Conservation (phyloP, 1,140 invertebrate species). For the Aphidius gifuensis region DNA sequence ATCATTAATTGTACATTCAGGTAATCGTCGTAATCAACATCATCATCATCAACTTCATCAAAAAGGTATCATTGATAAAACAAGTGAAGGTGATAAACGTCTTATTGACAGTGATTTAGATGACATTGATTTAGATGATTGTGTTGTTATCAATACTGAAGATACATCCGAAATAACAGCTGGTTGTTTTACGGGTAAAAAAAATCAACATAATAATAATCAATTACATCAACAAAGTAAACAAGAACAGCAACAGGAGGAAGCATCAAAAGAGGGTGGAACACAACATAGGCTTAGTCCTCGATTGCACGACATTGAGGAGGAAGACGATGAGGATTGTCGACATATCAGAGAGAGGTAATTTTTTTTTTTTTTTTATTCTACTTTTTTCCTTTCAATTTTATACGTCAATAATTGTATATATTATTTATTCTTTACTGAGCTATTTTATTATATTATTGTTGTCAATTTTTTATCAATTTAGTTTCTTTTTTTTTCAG, state of each 20-base stretch:
- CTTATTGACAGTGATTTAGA: conserved; percentile 6
- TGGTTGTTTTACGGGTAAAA: conserved; percentile 9
- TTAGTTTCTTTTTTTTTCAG: not conserved
- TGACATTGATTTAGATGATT: not conserved
- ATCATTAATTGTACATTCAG: conserved; percentile 14
- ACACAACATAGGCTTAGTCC: conserved; percentile 50
- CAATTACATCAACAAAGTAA: not conserved
- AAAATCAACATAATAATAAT: not conserved
- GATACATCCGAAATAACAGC: conserved; percentile 9
- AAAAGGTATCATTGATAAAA: conserved; percentile 3
- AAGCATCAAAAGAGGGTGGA: conserved; percentile 37
- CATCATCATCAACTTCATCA: conserved; percentile 9
- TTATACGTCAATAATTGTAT: not conserved
- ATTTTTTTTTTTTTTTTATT: conserved; percentile 27
- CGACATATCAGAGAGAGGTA: conserved; percentile 48
- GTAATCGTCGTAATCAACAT: not conserved
- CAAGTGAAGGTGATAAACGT: not conserved
- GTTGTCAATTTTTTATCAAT: not conserved
- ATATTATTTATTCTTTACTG: too few species aligned
- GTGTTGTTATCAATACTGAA: conserved; percentile 18
- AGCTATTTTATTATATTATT: too few species aligned
- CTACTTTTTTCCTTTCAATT: not conserved
- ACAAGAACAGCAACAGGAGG: conserved; percentile 31
- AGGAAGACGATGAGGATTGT: conserved; percentile 56
- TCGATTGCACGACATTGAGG: conserved; percentile 56